These are phyloP conservation scores for Parnassius apollo DNA, from an alignment of 2,888 invertebrate genomes.

Conservation along the genomic window DNA sequence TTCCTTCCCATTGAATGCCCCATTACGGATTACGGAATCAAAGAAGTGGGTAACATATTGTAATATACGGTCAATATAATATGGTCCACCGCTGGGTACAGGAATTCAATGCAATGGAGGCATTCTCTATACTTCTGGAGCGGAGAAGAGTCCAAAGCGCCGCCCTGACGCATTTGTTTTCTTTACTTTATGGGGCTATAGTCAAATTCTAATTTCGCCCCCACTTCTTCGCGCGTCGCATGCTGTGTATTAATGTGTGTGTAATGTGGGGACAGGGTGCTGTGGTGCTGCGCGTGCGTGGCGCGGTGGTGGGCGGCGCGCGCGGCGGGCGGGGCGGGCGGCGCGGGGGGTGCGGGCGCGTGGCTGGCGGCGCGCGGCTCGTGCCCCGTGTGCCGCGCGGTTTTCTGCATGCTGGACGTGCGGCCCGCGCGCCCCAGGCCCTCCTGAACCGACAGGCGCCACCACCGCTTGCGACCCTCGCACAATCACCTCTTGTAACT, in stretches of 20 bases:
- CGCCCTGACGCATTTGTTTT: no score
- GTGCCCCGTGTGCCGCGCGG: constrained; percentile 93
- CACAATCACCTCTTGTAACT: not conserved
- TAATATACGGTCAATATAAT: no score
- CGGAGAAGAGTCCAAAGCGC: no score
- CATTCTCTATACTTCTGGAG: no score
- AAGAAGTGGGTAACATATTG: no score
- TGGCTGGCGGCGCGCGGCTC: constrained; percentile 90
- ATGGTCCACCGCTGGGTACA: no score
- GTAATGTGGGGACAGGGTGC: constrained; percentile 80
- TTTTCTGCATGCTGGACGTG: constrained; percentile 93
- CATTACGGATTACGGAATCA: no score
- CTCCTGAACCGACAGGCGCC: not conserved
- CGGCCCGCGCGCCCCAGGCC: constrained; percentile 61
- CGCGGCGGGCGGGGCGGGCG: constrained; percentile 91
- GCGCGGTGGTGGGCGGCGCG: constrained; percentile 93
- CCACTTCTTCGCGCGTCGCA: no score
- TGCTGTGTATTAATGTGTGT: not conserved
- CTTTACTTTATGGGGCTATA: no score
- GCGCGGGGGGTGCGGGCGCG: constrained; percentile 67
- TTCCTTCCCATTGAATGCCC: no score
- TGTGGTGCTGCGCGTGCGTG: constrained; percentile 94
- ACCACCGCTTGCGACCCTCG: not conserved
- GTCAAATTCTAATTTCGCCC: no score
- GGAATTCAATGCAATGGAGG: no score